Conservation (phyloP, 2,113 vertebrate genomes). For the Bostrychus sinensis region DNA sequence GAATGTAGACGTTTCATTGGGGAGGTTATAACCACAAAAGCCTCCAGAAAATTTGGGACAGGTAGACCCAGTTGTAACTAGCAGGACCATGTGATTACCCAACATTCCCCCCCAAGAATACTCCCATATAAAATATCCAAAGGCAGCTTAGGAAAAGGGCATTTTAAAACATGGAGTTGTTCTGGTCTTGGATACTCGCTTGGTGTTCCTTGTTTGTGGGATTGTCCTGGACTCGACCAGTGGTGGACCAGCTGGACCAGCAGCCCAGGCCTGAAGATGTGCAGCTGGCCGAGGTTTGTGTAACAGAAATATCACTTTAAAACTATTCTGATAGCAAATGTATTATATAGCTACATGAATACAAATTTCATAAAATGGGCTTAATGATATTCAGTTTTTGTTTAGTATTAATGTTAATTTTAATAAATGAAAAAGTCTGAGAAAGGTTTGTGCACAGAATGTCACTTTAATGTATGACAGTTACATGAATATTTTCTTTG, state of each 20-base stretch:
- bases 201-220: slow-evolving; percentile 49
- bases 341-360: neutral
- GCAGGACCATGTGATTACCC: slow-evolving; percentile 41
- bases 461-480: too few species aligned
- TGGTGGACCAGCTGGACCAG: slow-evolving; percentile 24
- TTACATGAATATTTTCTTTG: too few species aligned
- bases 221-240: slow-evolving; percentile 47
- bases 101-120: slow-evolving; percentile 29
- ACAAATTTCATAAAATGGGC: neutral
- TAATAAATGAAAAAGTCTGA: too few species aligned
- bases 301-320: neutral
- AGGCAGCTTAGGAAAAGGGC: slow-evolving; percentile 24
- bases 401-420: too few species aligned
- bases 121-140: slow-evolving; percentile 55
- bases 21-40: slow-evolving; percentile 49
- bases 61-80: slow-evolving; percentile 40
- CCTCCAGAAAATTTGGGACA: slow-evolving; percentile 39
- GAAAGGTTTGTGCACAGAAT: too few species aligned
- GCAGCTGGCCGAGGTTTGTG: slow-evolving; percentile 71
- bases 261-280: slow-evolving; percentile 47
- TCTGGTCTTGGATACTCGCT: slow-evolving; percentile 45
- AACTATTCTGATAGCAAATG: neutral
- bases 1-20: slow-evolving; percentile 46
- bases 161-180: slow-evolving; percentile 59
- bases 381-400: too few species aligned